phyloP scores from a whole-genome alignment of 2,888 invertebrate genomes.

The Cryptophagus acutangulus region DNA sequence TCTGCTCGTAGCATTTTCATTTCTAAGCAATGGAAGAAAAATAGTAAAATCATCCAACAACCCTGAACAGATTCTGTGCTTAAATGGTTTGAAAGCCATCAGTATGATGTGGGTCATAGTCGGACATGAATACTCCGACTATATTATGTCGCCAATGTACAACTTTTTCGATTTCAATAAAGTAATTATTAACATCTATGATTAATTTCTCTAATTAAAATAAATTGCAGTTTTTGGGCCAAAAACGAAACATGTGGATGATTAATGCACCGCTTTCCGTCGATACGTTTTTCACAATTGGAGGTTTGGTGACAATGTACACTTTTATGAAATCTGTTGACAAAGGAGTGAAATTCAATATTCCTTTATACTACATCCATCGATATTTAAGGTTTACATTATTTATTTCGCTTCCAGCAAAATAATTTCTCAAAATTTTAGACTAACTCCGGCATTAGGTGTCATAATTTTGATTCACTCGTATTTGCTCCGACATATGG shows the following conservation, averaged over 20 bases:
- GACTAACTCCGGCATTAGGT: conserved; percentile 38
- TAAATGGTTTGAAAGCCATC: conserved; percentile 24
- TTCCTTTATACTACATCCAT: conserved; percentile 29
- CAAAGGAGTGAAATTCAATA: conserved; percentile 36
- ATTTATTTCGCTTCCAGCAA: no score
- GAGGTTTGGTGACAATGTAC: conserved; percentile 54
- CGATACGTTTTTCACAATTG: conserved; percentile 59
- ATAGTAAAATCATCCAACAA: conserved; percentile 19
- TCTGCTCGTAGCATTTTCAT: conserved; percentile 21
- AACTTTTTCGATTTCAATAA: no score
- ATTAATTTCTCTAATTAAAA: no score
- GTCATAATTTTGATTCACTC: conserved; percentile 10
- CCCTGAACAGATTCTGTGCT: conserved; percentile 19
- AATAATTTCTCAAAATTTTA: neutral
- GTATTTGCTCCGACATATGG: conserved; percentile 9
- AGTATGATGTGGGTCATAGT: conserved; percentile 47
- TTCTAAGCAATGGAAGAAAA: conserved; percentile 23
- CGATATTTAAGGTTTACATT: conserved; percentile 15
- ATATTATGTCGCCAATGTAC: no score
- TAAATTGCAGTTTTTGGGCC: no score
- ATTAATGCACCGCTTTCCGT: conserved; percentile 52
- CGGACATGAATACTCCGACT: conserved; percentile 44
- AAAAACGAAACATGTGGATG: no score
- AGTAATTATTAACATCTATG: no score
- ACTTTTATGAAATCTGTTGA: conserved; percentile 36